These are phyloP conservation scores for Parambassis ranga DNA, from an alignment of 2,797 vertebrate species.

Conservation along the genomic window DNA sequence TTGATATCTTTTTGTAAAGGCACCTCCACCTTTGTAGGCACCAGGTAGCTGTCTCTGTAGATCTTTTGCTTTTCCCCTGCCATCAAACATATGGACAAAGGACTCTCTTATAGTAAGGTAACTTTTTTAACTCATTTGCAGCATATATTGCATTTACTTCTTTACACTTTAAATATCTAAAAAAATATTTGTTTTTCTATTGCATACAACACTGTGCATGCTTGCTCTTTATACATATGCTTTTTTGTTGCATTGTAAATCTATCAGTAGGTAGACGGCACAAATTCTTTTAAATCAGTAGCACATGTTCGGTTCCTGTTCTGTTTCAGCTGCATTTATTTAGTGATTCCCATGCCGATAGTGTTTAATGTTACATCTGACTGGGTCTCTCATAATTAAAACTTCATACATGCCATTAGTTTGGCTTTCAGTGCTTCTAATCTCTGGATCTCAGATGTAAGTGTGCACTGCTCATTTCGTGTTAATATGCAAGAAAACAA, in stretches of 20 bases:
- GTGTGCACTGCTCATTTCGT: conserved; percentile 43
- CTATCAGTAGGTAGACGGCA: background rate
- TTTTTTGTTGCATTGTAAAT: conserved; percentile 18
- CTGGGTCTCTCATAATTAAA: background rate
- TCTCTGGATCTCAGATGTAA: conserved; percentile 6
- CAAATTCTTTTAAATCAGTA: background rate
- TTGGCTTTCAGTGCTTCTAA: background rate
- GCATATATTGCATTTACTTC: no score
- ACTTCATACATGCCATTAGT: background rate
- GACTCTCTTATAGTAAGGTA: no score
- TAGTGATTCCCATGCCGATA: background rate
- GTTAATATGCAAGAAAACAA: conserved; percentile 28
- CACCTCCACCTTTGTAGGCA: background rate
- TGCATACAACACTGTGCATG: background rate
- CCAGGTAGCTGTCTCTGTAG: background rate
- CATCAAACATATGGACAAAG: no score
- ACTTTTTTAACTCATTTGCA: no score
- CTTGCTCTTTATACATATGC: background rate
- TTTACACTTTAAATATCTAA: rapidly evolving
- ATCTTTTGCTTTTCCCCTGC: no score
- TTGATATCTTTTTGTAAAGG: background rate
- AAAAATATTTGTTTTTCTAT: background rate
- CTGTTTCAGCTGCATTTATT: conserved; percentile 11
- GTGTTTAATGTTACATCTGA: background rate
- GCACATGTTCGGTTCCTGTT: background rate